Evolutionary conservation across 2,888 invertebrate species (phyloP).

Genomic region (Tetragonisca angustula): DNA sequence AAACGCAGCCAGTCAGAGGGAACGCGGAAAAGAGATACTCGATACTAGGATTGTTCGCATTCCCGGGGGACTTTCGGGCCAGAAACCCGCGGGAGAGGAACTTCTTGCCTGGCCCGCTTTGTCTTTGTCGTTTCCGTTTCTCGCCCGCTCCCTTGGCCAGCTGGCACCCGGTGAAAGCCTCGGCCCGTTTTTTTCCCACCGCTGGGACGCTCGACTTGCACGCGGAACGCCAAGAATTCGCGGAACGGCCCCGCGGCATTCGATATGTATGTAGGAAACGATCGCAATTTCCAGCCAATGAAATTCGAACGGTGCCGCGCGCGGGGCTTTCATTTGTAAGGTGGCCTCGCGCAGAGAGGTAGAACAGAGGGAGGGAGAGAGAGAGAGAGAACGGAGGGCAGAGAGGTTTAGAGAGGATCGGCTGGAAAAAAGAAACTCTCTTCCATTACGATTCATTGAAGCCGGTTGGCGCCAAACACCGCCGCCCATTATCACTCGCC

Average conservation of each 20-base stretch:
- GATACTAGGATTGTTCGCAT: conserved; percentile 49
- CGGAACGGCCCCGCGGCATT: conserved; percentile 57
- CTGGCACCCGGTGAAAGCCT: not conserved
- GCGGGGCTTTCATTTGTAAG: conserved; percentile 41
- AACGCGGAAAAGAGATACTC: conserved; percentile 42
- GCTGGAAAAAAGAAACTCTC: conserved; percentile 36
- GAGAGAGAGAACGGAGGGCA: too few relatives aligned
- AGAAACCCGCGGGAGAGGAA: conserved; percentile 32
- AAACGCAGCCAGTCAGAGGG: not conserved
- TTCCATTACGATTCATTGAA: conserved; percentile 24
- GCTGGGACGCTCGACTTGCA: conserved; percentile 39
- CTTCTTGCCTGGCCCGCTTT: conserved; percentile 43
- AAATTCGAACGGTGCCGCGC: conserved; percentile 52
- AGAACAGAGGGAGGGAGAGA: not conserved
- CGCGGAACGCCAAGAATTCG: conserved; percentile 59
- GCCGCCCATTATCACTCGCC: conserved; percentile 47
- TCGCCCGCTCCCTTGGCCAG: not conserved
- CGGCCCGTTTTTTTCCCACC: conserved; percentile 38
- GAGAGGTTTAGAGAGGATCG: not conserved
- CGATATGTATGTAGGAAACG: conserved; percentile 63
- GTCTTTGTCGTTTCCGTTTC: conserved; percentile 24
- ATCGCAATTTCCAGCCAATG: conserved; percentile 64
- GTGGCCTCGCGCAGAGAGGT: not conserved
- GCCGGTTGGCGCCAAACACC: not conserved
- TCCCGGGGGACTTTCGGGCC: conserved; percentile 43